Conservation (phyloP, 2,888 invertebrate genomes). For the Mimachlamys varia region DNA sequence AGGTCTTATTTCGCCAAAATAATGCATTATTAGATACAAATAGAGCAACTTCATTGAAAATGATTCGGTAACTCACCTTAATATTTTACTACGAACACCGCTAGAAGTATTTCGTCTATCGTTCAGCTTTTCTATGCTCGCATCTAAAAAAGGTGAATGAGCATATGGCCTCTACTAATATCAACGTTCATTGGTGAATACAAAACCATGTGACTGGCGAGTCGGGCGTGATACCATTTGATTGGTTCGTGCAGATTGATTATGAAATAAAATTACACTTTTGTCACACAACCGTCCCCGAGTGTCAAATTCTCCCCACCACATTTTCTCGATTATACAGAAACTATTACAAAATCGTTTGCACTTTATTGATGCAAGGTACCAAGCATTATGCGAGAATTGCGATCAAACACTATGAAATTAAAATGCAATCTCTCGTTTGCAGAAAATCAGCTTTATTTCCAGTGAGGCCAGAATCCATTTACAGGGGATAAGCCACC, state of each 20-base stretch:
- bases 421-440: neutral
- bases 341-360: neutral
- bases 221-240: conserved; percentile 43
- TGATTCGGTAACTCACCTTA: neutral
- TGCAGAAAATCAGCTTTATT: conserved; percentile 22
- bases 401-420: neutral
- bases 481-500: conserved; percentile 27
- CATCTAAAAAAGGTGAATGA: conserved; percentile 79
- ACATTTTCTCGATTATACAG: neutral
- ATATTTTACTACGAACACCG: neutral
- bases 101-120: conserved; percentile 40
- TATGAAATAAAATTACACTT: conserved; percentile 43
- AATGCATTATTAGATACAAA: neutral
- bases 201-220: conserved; percentile 55
- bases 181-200: conserved; percentile 55
- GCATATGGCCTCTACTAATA: conserved; percentile 60
- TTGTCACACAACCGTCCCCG: conserved; percentile 37
- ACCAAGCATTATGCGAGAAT: neutral
- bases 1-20: neutral
- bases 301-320: conserved; percentile 47
- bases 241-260: conserved; percentile 54
- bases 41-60: neutral
- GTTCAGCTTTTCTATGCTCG: conserved; percentile 51
- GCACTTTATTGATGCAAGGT: neutral
- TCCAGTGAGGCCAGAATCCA: neutral